These are phyloP conservation scores for Pseudomyrmex gracilis DNA, from an alignment of 1,140 invertebrate genomes.

Conservation along the genomic window DNA sequence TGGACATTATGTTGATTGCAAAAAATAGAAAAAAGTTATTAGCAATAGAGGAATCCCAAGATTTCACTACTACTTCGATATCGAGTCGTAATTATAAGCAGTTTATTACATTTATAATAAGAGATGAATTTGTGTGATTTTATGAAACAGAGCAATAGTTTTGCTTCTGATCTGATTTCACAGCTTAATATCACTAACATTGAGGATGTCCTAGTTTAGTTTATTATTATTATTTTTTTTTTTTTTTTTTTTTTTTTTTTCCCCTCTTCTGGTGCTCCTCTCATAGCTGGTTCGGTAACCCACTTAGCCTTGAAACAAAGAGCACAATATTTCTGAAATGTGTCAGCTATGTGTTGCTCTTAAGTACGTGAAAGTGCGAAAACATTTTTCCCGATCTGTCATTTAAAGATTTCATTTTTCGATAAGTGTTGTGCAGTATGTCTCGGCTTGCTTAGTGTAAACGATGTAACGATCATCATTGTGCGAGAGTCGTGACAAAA, in stretches of 20 bases:
- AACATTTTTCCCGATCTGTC: constrained; percentile 34
- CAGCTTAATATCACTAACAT: neutral
- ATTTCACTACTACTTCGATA: constrained; percentile 63
- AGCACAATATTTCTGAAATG: constrained; percentile 61
- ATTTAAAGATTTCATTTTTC: constrained; percentile 68
- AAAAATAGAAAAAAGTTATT: constrained; percentile 20
- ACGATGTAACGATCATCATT: constrained; percentile 42
- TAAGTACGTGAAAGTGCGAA: constrained; percentile 44
- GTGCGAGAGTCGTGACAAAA: constrained; percentile 26
- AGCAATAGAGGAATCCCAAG: neutral
- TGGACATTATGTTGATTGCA: constrained; percentile 50
- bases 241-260: constrained; percentile 12
- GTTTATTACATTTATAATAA: constrained; percentile 53
- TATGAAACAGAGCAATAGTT: constrained; percentile 39
- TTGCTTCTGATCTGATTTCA: neutral
- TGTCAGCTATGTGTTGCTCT: constrained; percentile 7
- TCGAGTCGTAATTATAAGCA: constrained; percentile 36
- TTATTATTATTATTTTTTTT: too few relatives aligned
- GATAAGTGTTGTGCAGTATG: constrained; percentile 38
- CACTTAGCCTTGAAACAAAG: constrained; percentile 23
- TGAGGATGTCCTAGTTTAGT: neutral
- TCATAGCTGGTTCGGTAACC: neutral
- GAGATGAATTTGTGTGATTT: constrained; percentile 51
- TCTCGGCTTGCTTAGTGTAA: constrained; percentile 53
- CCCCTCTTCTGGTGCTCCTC: neutral